Base-by-base conservation (phyloP, 2,113 vertebrate species). In the Scatophagus argus region DNA sequence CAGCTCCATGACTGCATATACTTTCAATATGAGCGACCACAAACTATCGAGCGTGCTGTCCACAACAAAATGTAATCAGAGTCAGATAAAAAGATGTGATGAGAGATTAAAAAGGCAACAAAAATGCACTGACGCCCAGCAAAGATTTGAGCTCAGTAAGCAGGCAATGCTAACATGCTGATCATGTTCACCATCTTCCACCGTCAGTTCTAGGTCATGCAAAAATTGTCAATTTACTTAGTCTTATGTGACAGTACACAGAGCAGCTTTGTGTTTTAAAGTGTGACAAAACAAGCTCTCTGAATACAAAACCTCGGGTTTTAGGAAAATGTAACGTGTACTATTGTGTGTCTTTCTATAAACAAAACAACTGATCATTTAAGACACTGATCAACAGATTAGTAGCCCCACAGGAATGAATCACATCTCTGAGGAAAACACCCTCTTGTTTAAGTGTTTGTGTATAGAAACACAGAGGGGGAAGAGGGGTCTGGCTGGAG, bases 401-500 rank as follows among this genome's bases (percentile, higher is more conserved):
- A n/a, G 13, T 5, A 27, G 34, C 11, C 2, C 10, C 25, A 16
- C 16, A 62, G 60, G 8, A 61, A 54, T 76, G 17, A 64, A 25
- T 21, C 46, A 0, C 25, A 23, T 25, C 25, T 34, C n/a, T 54
- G 29, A 36, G 13, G 64, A 58, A 38, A 41, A 41, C 21, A 51
- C 25, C 27, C 1, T 60, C 17, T 23, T 43, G 60, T 67, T 65
- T 23, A 27, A 71, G 47, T 29, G 73, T 83, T 61, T 67, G 72
- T 66, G 46, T 68, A 38, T 47, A 49, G 58, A 73, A 55, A 67
- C 21, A 63, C 21, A 54, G 49, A 56, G 41, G 41, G 54, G 63
- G 63, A 44, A 19, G 36, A 58, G 51, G 29, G 34, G 47, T 76
- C 39, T 19, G 68, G 46, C 43, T 90, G 73, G 87, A 84, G 83